phyloP scores from a whole-genome alignment of 2,888 invertebrate species.

The Catocala sponsa region DNA sequence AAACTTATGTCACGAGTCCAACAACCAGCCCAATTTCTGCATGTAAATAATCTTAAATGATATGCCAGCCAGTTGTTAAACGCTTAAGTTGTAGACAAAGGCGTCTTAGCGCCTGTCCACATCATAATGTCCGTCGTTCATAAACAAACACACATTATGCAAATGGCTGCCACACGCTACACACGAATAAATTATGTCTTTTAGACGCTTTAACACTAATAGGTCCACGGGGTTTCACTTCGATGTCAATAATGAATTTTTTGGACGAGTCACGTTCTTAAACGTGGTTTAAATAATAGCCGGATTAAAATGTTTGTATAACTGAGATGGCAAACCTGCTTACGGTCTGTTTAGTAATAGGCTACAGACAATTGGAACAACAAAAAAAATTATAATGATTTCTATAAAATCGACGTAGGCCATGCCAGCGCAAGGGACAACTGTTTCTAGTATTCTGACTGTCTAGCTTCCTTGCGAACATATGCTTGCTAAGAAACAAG shows the following conservation, averaged over 20 bases:
- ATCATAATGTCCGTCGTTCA: conserved; percentile 6
- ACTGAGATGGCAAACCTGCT: too few relatives aligned
- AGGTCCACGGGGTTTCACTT: conserved; percentile 5
- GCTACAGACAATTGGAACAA: too few relatives aligned
- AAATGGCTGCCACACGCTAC: conserved; percentile 31
- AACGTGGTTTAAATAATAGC: not conserved
- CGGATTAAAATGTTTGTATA: not conserved
- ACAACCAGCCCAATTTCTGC: too few relatives aligned
- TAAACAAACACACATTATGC: conserved; percentile 34
- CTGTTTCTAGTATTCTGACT: too few relatives aligned
- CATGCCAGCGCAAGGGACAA: too few relatives aligned
- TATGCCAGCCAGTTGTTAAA: not conserved
- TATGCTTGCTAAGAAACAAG: too few relatives aligned
- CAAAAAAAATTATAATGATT: too few relatives aligned
- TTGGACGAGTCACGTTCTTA: conserved; percentile 27
- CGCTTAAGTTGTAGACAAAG: conserved; percentile 12
- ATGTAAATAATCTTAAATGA: too few relatives aligned
- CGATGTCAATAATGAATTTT: conserved; percentile 14
- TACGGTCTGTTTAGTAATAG: too few relatives aligned
- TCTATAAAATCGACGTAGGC: too few relatives aligned
- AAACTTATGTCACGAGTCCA: too few relatives aligned
- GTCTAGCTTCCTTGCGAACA: too few relatives aligned
- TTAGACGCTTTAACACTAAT: conserved; percentile 1
- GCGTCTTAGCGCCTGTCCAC: conserved; percentile 10
- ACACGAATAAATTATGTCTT: conserved; percentile 19